Conservation (phyloP, 2,797 vertebrate genomes). For the Australoheros facetus region DNA sequence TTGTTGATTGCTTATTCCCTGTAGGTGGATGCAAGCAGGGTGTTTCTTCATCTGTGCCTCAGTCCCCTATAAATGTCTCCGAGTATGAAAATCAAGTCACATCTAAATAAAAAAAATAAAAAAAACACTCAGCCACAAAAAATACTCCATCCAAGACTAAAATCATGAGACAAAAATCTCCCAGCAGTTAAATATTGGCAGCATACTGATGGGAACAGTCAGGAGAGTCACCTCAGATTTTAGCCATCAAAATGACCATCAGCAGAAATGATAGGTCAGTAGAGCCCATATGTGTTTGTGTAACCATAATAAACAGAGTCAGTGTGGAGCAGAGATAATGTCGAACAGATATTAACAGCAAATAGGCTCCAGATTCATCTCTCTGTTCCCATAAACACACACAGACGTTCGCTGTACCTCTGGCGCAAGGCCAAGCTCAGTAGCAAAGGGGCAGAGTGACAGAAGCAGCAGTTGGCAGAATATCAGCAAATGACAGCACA, state of each 20-base stretch:
- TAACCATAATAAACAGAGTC: constrained; percentile 54
- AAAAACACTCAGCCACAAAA: background rate
- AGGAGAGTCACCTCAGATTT: constrained; percentile 27
- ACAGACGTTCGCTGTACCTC: constrained; percentile 22
- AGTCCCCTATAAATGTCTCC: constrained; percentile 28
- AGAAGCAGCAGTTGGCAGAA: constrained; percentile 64
- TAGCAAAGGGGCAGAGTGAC: constrained; percentile 47
- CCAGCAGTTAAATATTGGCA: constrained; percentile 7
- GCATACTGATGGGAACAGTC: background rate
- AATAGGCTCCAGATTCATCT: constrained; percentile 51
- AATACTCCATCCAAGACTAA: background rate
- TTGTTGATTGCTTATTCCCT: constrained; percentile 61
- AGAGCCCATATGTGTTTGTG: constrained; percentile 35
- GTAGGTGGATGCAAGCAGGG: constrained; percentile 50
- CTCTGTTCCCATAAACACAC: constrained; percentile 31
- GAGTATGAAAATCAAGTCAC: constrained; percentile 18
- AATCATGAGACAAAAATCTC: background rate
- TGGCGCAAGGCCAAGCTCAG: constrained; percentile 53
- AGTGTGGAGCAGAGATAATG: constrained; percentile 48
- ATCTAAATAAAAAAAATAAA: constrained; percentile 25
- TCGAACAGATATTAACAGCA: constrained; percentile 58
- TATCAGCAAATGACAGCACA: constrained; percentile 38
- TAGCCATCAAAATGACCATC: constrained; percentile 21
- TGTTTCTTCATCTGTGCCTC: constrained; percentile 22
- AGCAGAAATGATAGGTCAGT: constrained; percentile 53